Evolutionary conservation across 1,140 invertebrate genomes (phyloP).

Genomic region (Drosophila leontia): DNA sequence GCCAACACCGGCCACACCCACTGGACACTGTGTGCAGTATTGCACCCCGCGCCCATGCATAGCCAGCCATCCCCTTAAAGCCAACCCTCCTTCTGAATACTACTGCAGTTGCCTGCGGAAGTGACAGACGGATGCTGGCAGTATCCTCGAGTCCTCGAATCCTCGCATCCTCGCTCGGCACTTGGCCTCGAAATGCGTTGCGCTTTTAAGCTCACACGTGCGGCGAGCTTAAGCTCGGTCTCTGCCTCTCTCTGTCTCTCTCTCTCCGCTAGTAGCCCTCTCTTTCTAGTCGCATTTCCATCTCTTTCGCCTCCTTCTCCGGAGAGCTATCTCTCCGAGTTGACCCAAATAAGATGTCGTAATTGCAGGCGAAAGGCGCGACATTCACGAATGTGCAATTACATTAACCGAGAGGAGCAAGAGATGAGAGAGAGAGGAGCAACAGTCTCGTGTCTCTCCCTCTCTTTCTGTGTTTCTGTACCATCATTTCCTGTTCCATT

Average conservation of each 20-base stretch:
- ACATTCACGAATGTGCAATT: constrained; percentile 75
- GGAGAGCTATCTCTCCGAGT: constrained; percentile 48
- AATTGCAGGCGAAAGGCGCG: constrained; percentile 77
- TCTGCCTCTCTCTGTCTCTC: constrained; percentile 21
- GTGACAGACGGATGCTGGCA: constrained; percentile 59
- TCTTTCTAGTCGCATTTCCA: not conserved
- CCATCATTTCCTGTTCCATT: constrained; percentile 37
- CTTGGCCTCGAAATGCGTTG: constrained; percentile 79
- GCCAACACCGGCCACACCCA: constrained; percentile 52
- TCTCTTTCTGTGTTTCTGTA: constrained; percentile 14
- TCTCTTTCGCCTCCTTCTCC: constrained; percentile 23
- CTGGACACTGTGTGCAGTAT: constrained; percentile 33
- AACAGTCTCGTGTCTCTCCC: constrained; percentile 52
- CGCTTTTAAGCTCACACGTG: constrained; percentile 82
- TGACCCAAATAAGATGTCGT: constrained; percentile 83
- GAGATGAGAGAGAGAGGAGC: constrained; percentile 35
- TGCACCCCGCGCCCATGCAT: not conserved
- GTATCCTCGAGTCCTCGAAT: constrained; percentile 38
- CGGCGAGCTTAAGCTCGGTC: constrained; percentile 53
- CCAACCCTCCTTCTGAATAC: constrained; percentile 4
- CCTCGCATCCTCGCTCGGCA: constrained; percentile 52
- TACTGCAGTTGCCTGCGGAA: constrained; percentile 61
- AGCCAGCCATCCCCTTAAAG: not conserved
- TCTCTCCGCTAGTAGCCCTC: constrained; percentile 10
- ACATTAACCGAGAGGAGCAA: constrained; percentile 52